Evolutionary conservation across 1,140 invertebrate genomes (phyloP), one percentile per base, ranked within the genome.

Genomic region (Zelostemma sp.): DNA sequence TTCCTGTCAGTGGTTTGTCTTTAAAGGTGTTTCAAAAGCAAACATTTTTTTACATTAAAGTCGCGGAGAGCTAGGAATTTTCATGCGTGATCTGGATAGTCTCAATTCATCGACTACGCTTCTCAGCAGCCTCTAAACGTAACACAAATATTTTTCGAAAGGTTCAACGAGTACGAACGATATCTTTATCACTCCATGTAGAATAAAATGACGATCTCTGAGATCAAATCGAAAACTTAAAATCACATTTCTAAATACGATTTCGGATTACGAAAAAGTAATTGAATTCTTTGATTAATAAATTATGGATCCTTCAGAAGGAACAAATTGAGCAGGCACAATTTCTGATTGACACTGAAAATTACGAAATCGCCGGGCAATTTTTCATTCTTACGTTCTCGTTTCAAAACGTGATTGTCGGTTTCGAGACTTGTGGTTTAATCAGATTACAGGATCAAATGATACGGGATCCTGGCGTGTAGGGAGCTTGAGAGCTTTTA

Each of bases 371-470:
- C n/a, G 8, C 21, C 55, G 2, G 14, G 47, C 48, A 68, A 62
- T 58, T 67, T 72, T 48, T 49, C 54, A 41, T 9, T 55, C 54
- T 41, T 9, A 45, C 31, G 50, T 66, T 59, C 47, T 70, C 66
- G 63, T 73, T 51, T 66, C 40, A 51, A 66, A 73, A 67, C 59
- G 28, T 48, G 54, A 73, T 71, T 73, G 64, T 75, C 62, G 68
- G 65, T 62, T 66, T 46, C 48, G 49, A 65, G 50, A 35, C 56
- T 53, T 35, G 50, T 55, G 64, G 53, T 46, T 73, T 62, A 53
- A 75, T 73, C 71, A 71, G 71, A 75, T 75, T 75, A 75, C 41
- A 16, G 40, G n/a, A 25, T 25, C 46, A 62, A 64, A 71, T 75
- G 71, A 73, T 71, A 50, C 63, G 40, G 15, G 18, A 14, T 28